Evolutionary conservation across 1,140 invertebrate genomes (phyloP).

Genomic region (Leptinotarsa undecemlineata): DNA sequence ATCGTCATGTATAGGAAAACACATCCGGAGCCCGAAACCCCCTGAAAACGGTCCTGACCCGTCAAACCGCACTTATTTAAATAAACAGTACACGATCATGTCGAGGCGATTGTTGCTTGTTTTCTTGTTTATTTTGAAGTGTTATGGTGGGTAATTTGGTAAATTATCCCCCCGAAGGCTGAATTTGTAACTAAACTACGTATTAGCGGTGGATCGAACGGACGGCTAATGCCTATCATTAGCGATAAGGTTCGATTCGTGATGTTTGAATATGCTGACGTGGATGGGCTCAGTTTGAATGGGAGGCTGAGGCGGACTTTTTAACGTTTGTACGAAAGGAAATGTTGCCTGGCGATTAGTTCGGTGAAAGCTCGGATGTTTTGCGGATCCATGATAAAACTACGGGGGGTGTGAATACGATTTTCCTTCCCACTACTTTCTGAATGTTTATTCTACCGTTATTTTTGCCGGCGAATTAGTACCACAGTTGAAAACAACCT

Average conservation of each 20-base stretch:
- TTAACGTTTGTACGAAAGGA: too few relatives aligned
- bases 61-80: slow-evolving; percentile 47
- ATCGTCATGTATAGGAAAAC: too few relatives aligned
- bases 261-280: slow-evolving; percentile 57
- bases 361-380: too few relatives aligned
- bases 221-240: slow-evolving; percentile 55
- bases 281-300: slow-evolving; percentile 37
- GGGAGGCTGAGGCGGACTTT: background rate
- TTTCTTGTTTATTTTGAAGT: slow-evolving; percentile 56
- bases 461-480: too few relatives aligned
- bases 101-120: slow-evolving; percentile 46
- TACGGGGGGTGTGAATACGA: too few relatives aligned
- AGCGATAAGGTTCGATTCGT: slow-evolving; percentile 54
- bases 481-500: too few relatives aligned
- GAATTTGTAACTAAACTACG: slow-evolving; percentile 57
- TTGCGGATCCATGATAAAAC: too few relatives aligned
- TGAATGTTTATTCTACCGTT: too few relatives aligned
- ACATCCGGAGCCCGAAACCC: too few relatives aligned
- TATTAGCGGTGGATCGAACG: slow-evolving; percentile 55
- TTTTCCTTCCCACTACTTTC: too few relatives aligned
- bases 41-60: background rate
- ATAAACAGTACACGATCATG: slow-evolving; percentile 54
- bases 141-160: slow-evolving; percentile 56
- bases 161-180: slow-evolving; percentile 54
- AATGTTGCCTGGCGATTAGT: too few relatives aligned